Evolutionary conservation across 2,113 vertebrate species (phyloP).

Genomic region (Callocephalon fimbriatum): DNA sequence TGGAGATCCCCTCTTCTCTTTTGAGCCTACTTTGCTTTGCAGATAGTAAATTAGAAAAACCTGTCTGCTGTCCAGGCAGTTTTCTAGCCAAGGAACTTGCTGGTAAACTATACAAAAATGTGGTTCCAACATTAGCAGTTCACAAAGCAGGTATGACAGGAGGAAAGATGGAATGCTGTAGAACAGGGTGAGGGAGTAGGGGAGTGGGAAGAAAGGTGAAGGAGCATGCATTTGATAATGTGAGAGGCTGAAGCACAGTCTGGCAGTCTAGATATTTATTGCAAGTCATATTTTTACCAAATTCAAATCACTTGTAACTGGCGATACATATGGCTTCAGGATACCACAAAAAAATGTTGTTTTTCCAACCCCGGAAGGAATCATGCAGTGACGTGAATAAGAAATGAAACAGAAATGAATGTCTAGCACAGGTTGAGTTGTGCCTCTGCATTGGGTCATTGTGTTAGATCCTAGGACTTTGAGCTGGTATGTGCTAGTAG

Average conservation of each 20-base stretch:
- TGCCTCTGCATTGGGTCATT: background rate
- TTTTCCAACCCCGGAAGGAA: background rate
- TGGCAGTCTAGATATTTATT: background rate
- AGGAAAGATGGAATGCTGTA: background rate
- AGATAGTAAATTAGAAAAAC: background rate
- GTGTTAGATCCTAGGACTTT: background rate
- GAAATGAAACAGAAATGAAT: background rate
- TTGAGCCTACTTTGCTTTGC: background rate
- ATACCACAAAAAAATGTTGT: background rate
- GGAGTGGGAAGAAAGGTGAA: background rate
- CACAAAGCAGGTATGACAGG: accelerated
- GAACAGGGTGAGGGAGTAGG: background rate
- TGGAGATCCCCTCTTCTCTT: background rate
- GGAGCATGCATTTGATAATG: background rate
- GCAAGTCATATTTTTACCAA: background rate
- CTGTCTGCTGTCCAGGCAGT: background rate
- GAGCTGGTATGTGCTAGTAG: background rate
- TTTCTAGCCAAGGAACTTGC: background rate
- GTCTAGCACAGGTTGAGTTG: background rate
- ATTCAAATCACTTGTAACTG: background rate
- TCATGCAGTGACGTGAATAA: accelerated
- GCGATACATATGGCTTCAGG: background rate
- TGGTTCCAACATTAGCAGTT: no score
- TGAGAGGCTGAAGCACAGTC: background rate
- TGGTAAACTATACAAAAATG: accelerated